Base-by-base conservation (phyloP, 1,140 invertebrate genomes). In the Bombus waltoni region DNA sequence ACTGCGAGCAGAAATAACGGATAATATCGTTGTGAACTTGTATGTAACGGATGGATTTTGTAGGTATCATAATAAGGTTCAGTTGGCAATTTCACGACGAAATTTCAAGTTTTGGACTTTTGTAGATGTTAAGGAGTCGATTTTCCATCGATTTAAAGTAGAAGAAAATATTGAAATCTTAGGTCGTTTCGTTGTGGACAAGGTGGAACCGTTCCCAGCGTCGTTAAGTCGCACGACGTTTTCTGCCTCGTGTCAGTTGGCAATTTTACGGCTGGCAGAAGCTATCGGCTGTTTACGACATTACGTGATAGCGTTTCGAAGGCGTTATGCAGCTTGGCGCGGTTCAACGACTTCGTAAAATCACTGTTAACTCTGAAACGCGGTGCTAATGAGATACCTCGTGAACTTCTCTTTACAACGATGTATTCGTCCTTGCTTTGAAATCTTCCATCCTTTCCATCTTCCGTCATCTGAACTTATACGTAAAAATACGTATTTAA, bases 211-310 rank as follows among this genome's bases (percentile, higher is more conserved):
- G 71, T 74, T 74, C 62, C 11, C 22, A n/a, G 1, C 32, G 25
- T 70, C 73, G 81, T 83, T 75, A 77, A 62, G 72, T 65, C 57
- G 59, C 73, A 38, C 70, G 40, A 32, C 59, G 73, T 79, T 88
- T 75, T 79, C 76, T 66, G 44, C 35, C 76, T 65, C 72, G 62
- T 90, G 78, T 89, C 88, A 87, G 83, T 81, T 83, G 76, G 66
- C 75, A 76, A 75, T 89, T 90, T 89, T 89, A 89, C 70, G 77
- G 76, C 28, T 78, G 28, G 66, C 72, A 77, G 78, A 59, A 81
- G 35, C 81, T 70, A 85, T 57, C 70, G 71, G 22, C 40, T 68
- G 73, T 89, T 90, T 89, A 89, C 89, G 85, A 85, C 82, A 68
- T 87, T 87, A 85, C 86, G 78, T 62, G 85, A 70, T 81, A 82